Percentiles rank a stretch among this genome's conserved stretches.
phyloP scores from a whole-genome alignment of 2,797 vertebrate genomes.

The Pogoniulus pusillus region DNA sequence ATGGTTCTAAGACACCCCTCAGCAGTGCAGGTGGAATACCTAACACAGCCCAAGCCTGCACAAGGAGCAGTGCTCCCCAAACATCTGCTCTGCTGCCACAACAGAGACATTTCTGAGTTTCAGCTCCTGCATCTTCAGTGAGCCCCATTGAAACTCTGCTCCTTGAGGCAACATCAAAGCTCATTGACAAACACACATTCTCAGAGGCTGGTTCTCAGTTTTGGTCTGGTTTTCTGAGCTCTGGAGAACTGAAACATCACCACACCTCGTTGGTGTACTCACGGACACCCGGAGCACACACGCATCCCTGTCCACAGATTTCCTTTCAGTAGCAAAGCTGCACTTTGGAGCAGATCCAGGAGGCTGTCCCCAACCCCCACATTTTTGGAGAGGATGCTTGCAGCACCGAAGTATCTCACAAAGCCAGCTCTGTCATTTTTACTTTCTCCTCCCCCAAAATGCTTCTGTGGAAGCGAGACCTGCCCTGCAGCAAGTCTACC shows the following conservation, averaged over 20 bases:
- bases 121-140: neutral
- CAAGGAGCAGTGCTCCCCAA: too few species aligned
- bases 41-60: too few species aligned
- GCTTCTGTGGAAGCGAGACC: neutral
- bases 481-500: conserved; percentile 18
- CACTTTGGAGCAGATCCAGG: neutral
- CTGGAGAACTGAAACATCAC: neutral
- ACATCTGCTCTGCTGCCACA: too few species aligned
- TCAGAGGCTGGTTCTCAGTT: neutral
- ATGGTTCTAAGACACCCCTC: too few species aligned
- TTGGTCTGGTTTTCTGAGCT: neutral
- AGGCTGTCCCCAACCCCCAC: neutral
- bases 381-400: neutral
- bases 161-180: neutral
- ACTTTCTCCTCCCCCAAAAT: neutral
- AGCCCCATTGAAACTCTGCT: neutral
- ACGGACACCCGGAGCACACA: too few species aligned
- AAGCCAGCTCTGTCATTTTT: neutral
- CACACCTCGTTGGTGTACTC: neutral
- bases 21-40: too few species aligned
- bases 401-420: neutral
- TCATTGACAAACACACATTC: neutral
- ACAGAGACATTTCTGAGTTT: too few species aligned
- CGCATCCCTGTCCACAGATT: neutral
- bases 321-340: neutral